Percentiles rank a stretch among this genome's conserved stretches.
These are phyloP conservation scores for Sitophilus oryzae DNA, from an alignment of 1,140 invertebrate species.

Conservation along the genomic window DNA sequence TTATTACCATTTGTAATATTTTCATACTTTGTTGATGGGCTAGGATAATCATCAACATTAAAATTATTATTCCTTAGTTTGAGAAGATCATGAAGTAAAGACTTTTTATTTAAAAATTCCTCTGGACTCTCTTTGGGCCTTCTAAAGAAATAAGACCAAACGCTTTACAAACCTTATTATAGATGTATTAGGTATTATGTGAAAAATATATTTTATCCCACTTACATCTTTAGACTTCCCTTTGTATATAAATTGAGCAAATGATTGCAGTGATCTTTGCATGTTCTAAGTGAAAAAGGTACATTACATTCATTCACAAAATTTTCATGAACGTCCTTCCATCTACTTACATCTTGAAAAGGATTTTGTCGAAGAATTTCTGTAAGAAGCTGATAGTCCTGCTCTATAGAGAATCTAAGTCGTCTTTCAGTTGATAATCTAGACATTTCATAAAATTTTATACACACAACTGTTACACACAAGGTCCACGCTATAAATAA, in stretches of 20 bases:
- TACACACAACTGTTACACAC: not conserved
- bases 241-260: slow-evolving; percentile 14
- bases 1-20: slow-evolving; percentile 3
- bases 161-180: too few species aligned
- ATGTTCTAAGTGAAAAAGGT: slow-evolving; percentile 18
- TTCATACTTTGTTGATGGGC: slow-evolving; percentile 8
- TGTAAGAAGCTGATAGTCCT: slow-evolving; percentile 14
- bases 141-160: too few species aligned
- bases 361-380: slow-evolving; percentile 19
- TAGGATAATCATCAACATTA: slow-evolving; percentile 1
- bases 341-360: slow-evolving; percentile 13
- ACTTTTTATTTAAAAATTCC: not conserved
- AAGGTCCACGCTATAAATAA: too few species aligned
- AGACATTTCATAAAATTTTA: not conserved
- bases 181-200: not conserved
- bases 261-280: slow-evolving; percentile 20
- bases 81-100: not conserved
- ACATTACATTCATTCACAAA: slow-evolving; percentile 19
- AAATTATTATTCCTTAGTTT: not conserved
- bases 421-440: not conserved
- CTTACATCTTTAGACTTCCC: slow-evolving; percentile 14
- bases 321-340: slow-evolving; percentile 19
- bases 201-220: not conserved
- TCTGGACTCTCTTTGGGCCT: not conserved
- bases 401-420: slow-evolving; percentile 16